phyloP scores from a whole-genome alignment of 2,888 invertebrate species.

The Meloe dianella region DNA sequence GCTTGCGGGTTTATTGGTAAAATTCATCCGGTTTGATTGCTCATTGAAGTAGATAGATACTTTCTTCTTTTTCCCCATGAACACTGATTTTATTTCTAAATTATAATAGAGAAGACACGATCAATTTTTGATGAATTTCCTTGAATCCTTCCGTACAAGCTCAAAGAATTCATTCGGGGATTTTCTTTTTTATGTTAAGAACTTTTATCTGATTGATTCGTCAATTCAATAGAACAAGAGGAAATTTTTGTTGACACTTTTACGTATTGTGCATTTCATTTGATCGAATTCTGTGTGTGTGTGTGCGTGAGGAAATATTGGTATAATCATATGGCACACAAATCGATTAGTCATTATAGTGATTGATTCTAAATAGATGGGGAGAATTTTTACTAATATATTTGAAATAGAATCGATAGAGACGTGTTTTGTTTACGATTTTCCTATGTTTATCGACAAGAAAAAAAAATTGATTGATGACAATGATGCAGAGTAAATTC shows the following conservation, averaged over 20 bases:
- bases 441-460: slow-evolving; percentile 16
- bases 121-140: too few relatives aligned
- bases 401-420: not conserved
- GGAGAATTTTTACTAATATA: not conserved
- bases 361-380: slow-evolving; percentile 21
- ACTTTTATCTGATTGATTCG: not conserved
- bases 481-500: slow-evolving; percentile 14
- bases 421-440: slow-evolving; percentile 19
- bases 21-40: too few relatives aligned
- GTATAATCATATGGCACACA: not conserved
- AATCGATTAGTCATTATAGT: slow-evolving; percentile 11
- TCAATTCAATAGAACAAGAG: not conserved
- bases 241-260: slow-evolving; percentile 1
- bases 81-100: too few relatives aligned
- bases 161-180: too few relatives aligned
- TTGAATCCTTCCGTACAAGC: too few relatives aligned
- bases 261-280: too few relatives aligned
- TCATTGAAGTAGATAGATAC: too few relatives aligned
- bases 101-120: too few relatives aligned
- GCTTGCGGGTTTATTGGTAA: too few relatives aligned
- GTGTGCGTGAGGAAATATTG: not conserved
- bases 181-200: not conserved
- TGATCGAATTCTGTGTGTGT: too few relatives aligned
- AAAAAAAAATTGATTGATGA: slow-evolving; percentile 30
- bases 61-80: too few relatives aligned